Evolutionary conservation across 2,888 invertebrate species (phyloP), one percentile per base, ranked within the genome.

Genomic region (Eulithis prunata): DNA sequence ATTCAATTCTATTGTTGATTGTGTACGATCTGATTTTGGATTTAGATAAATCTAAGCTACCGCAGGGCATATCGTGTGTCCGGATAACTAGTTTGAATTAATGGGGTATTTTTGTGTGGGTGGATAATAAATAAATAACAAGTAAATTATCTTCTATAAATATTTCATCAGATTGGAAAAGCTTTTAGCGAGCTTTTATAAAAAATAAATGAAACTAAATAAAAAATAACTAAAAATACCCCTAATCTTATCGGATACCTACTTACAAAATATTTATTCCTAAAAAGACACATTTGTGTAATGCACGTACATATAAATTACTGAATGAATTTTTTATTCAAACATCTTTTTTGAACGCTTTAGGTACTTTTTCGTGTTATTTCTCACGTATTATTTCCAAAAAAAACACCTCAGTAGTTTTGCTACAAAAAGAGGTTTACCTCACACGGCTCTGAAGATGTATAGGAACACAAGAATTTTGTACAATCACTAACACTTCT

Each of bases 71-170:
- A 70, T 73, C 73, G 69, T 59, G 68, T 61, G 68, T 71, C 69
- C 68, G 76, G 71, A 76, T 75, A 78, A 72, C 74, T 74, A 72
- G 72, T 76, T 78, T 78, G 76, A 76, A 80, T 78, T 75, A 79
- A 77, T 79, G 66, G 54, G 36, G 57, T 49, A 65, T 61, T 57
- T 38, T 64, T 41, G 71, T 73, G 77, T 79, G 73, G 79, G 79
- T 73, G 63, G 74, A 66, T 70, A 65, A 61, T 41, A 41, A 41
- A 41, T 41, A 68, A 38, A 49, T 72, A 32, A 71, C 46, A 11
- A 57, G 7, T 51, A 51, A 51, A 5, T 54, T 49, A 54, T 28
- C 38, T 53, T 32, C 28, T 47, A 47, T 38, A 47, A 28, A 53
- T 55, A 51, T 59, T 45, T 45, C 28, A 59, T 59, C 54, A 58